Conservation (phyloP, 1,140 invertebrate genomes). For the Archegozetes longisetosus region DNA sequence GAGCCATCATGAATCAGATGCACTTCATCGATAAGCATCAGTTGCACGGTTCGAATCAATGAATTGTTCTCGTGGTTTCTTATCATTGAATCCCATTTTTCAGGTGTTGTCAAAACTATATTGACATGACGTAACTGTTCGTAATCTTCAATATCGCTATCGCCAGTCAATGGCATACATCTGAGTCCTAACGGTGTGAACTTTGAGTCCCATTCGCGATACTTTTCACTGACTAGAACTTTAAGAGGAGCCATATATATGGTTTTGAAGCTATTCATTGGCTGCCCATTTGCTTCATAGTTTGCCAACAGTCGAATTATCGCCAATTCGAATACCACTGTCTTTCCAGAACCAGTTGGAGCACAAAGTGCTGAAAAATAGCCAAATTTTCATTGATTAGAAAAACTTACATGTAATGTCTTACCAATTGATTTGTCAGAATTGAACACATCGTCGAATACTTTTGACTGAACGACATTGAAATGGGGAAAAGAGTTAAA, state of each 20-base stretch:
- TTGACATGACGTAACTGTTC: conserved; percentile 30
- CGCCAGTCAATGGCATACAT: conserved; percentile 55
- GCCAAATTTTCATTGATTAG: conserved; percentile 43
- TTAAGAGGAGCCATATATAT: conserved; percentile 52
- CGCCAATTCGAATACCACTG: conserved; percentile 59
- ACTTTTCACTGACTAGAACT: conserved; percentile 52
- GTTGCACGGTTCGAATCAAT: conserved; percentile 42
- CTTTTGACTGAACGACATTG: conserved; percentile 97
- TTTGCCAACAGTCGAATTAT: conserved; percentile 46
- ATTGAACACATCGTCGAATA: conserved; percentile 90
- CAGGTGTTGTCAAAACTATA: conserved; percentile 61
- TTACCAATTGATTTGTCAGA: conserved; percentile 87
- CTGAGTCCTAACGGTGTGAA: conserved; percentile 43
- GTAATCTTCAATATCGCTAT: conserved; percentile 46
- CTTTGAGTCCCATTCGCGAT: conserved; percentile 51
- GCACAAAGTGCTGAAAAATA: conserved; percentile 63
- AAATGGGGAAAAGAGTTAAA: conserved; percentile 61
- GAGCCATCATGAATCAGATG: conserved; percentile 7
- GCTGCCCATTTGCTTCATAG: conserved; percentile 21
- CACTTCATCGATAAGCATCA: conserved; percentile 61
- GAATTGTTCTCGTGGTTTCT: conserved; percentile 44
- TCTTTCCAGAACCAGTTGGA: conserved; percentile 88
- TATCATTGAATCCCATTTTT: conserved; percentile 67
- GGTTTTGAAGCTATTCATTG: conserved; percentile 41
- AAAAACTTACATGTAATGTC: conserved; percentile 30